Evolutionary conservation across 2,888 invertebrate genomes (phyloP), one percentile per base, ranked within the genome.

Genomic region (Drosophila eohydei): DNA sequence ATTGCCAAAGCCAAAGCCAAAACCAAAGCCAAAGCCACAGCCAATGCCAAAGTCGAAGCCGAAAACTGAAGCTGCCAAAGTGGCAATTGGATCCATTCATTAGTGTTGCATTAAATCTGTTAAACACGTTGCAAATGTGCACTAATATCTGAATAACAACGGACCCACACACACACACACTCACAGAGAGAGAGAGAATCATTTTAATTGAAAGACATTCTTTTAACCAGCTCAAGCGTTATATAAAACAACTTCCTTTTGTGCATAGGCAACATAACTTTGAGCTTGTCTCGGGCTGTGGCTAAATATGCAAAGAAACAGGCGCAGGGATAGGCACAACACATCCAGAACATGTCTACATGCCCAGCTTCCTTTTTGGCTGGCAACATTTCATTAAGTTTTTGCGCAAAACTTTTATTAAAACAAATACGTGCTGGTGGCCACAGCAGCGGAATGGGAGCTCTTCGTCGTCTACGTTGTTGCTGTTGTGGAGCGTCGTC

Each of bases 371-470:
- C 54, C 54, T 54, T 30, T 54, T 38, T 12, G 68, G 75, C 70
- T 74, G 83, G 79, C 88, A 88, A 85, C 86, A 86, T 86, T 86
- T 86, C 88, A 86, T 86, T 86, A 86, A 86, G 86, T 86, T 86
- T 86, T 86, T 86, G 88, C 86, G 81, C 90, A 88, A 89, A 86
- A 86, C 74, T 89, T 86, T 86, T 86, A 86, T 89, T 86, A 86
- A 86, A 89, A 89, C 86, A 86, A 86, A 86, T 89, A 86, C 89
- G 85, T 85, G 85, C 89, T 64, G 69, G 77, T 64, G 32, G 50
- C 74, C 76, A 58, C 71, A 89, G 65, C 74, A 74, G 51, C 61
- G 55, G 36, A 69, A 36, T 43, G n/a, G 57, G 30, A 36, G 28
- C 28, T 14, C 2, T n/a, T 16, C 40, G n/a, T 1, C 28, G 11